phyloP scores from a whole-genome alignment of 2,797 vertebrate genomes.

The Kryptopterus vitreolus region DNA sequence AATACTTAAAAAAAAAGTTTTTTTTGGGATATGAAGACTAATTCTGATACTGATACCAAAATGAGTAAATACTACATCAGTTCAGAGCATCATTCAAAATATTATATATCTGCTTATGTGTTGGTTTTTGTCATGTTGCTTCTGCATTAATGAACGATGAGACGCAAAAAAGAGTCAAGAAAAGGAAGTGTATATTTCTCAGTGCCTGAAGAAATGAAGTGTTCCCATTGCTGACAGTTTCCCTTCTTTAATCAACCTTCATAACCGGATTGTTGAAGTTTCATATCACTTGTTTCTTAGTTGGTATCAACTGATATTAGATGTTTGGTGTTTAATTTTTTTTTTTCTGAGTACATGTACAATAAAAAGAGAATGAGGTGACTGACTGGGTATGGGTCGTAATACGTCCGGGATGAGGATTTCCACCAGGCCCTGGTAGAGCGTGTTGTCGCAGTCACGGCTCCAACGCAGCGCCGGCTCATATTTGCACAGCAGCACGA shows the following conservation, averaged over 20 bases:
- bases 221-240: background rate
- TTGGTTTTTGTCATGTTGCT: background rate
- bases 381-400: constrained; percentile 81
- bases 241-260: background rate
- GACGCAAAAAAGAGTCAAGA: background rate
- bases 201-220: background rate
- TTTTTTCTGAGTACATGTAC: background rate
- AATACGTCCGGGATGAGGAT: constrained; percentile 93
- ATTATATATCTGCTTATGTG: background rate
- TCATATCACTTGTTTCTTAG: background rate
- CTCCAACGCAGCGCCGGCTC: constrained; percentile 91
- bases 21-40: background rate
- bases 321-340: background rate
- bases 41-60: background rate
- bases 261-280: background rate
- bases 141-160: background rate
- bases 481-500: constrained; percentile 89
- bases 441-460: constrained; percentile 88
- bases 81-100: background rate
- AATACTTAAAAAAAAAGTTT: background rate
- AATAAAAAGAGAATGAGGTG: background rate
- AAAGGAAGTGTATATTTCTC: background rate
- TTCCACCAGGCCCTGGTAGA: constrained; percentile 94
- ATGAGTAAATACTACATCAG: background rate
- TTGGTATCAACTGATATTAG: background rate